These are phyloP conservation scores for Sinella curviseta DNA, from an alignment of 1,140 invertebrate genomes.

Conservation along the genomic window DNA sequence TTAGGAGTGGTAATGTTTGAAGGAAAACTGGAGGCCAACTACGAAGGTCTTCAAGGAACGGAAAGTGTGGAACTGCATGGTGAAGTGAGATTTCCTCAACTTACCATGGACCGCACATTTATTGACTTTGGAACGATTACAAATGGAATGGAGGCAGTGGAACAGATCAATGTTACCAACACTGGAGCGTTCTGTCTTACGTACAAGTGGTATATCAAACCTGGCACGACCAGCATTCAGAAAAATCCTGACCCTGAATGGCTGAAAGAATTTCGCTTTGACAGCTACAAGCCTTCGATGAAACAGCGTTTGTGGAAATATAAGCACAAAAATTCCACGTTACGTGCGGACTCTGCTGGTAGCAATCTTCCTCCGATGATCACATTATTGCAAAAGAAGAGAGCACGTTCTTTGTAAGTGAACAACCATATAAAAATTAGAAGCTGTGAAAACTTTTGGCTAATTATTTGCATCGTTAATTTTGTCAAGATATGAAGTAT, in stretches of 20 bases:
- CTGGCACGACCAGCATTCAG: background rate
- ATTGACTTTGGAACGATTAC: conserved; percentile 55
- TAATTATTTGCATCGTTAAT: no score
- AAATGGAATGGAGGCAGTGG: conserved; percentile 51
- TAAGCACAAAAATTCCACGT: background rate
- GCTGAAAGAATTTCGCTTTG: background rate
- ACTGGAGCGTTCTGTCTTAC: conserved; percentile 55
- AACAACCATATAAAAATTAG: background rate
- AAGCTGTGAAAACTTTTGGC: no score
- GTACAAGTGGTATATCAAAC: conserved; percentile 52
- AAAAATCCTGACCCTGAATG: background rate
- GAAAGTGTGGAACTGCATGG: conserved; percentile 55
- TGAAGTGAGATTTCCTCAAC: conserved; percentile 57
- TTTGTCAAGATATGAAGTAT: background rate
- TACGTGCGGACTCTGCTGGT: background rate
- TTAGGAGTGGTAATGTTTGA: conserved; percentile 25
- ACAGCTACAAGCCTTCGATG: background rate
- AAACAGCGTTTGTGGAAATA: background rate
- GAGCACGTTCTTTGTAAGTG: background rate
- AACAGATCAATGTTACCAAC: conserved; percentile 55
- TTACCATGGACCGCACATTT: conserved; percentile 51
- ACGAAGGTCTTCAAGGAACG: background rate
- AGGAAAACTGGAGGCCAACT: background rate
- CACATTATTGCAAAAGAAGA: background rate
- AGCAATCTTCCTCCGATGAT: background rate